phyloP scores from a whole-genome alignment of 2,113 vertebrate species.

The Python bivittatus region DNA sequence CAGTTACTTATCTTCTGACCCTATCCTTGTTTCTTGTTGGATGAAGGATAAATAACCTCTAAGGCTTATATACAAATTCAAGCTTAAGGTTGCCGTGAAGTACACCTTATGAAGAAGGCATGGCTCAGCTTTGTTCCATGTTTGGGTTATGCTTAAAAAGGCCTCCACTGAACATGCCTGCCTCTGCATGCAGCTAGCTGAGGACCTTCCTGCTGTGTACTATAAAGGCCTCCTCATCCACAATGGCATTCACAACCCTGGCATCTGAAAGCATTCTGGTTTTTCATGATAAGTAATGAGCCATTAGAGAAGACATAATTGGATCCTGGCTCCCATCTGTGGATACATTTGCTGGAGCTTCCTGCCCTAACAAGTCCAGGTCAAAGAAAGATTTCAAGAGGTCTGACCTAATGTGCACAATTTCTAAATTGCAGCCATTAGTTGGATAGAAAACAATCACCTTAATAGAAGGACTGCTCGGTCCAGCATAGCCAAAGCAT shows the following conservation, averaged over 20 bases:
- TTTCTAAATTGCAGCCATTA: constrained; percentile 31
- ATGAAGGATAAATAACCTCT: neutral
- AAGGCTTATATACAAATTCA: no score
- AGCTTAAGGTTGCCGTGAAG: no score
- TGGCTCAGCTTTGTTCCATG: no score
- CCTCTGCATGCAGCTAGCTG: neutral
- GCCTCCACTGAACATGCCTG: neutral
- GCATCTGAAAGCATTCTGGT: constrained; percentile 8
- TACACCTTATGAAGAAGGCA: neutral
- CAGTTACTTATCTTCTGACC: neutral
- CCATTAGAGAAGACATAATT: constrained; percentile 50
- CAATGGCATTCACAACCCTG: neutral
- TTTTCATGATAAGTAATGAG: constrained; percentile 48
- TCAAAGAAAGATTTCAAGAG: constrained; percentile 54
- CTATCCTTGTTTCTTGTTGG: neutral
- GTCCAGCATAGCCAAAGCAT: neutral
- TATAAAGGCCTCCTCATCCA: neutral
- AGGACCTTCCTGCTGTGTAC: neutral
- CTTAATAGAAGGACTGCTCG: neutral
- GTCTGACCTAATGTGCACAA: constrained; percentile 25
- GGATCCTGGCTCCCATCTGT: constrained; percentile 46
- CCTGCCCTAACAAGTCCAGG: constrained; percentile 34
- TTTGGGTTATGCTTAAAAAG: neutral
- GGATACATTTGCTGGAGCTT: constrained; percentile 23
- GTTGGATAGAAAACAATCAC: constrained; percentile 15